These are phyloP conservation scores for Pantherophis vulpinus DNA, from an alignment of 2,797 vertebrate genomes.

Conservation along the genomic window DNA sequence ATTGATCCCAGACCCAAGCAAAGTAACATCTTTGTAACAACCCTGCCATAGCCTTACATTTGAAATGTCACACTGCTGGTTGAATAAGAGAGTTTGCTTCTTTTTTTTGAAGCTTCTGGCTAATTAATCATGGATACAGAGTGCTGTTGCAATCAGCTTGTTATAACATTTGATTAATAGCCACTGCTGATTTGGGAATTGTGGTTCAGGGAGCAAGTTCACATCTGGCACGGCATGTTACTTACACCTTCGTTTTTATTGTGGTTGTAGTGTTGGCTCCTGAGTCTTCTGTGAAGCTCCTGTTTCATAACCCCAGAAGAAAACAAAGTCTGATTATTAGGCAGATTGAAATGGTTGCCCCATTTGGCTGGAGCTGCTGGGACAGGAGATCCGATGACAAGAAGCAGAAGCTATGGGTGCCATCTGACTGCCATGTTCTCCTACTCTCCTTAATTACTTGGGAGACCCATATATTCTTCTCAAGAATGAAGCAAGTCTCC, in stretches of 20 bases:
- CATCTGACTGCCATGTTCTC: not conserved
- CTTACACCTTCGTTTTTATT: constrained; percentile 11
- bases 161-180: constrained; percentile 54
- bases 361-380: not conserved
- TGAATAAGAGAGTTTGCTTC: constrained; percentile 35
- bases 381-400: not conserved
- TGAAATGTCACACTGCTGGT: not conserved
- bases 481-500: not conserved
- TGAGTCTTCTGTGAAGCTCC: constrained; percentile 1
- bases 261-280: not conserved
- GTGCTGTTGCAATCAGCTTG: constrained; percentile 55
- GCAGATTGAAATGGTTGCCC: not conserved
- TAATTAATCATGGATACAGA: constrained; percentile 57
- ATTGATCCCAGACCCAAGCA: not conserved
- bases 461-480: not conserved
- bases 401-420: not conserved
- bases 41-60: not conserved
- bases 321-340: not conserved
- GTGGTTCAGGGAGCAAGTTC: constrained; percentile 35
- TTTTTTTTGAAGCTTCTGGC: constrained; percentile 3
- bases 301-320: not conserved
- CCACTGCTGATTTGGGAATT: constrained; percentile 48
- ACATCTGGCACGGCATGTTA: constrained; percentile 46
- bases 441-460: not conserved
- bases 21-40: not conserved